These are phyloP conservation scores for Baronia brevicornis DNA, from an alignment of 2,888 invertebrate genomes.

Conservation along the genomic window DNA sequence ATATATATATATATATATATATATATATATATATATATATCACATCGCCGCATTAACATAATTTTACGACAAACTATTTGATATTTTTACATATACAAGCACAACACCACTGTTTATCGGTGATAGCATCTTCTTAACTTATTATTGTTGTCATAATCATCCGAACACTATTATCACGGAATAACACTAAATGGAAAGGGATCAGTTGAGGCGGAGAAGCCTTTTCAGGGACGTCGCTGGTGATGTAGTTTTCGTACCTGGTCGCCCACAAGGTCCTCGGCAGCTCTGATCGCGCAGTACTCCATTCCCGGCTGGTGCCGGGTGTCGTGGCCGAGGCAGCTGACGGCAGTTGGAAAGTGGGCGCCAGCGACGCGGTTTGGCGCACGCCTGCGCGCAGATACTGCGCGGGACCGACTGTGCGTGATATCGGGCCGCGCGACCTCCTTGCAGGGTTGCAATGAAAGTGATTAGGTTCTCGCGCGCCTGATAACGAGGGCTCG, in stretches of 20 bases:
- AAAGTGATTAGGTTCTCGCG: conserved; percentile 67
- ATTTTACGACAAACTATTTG: too few relatives aligned
- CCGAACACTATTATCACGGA: too few relatives aligned
- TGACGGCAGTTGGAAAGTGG: conserved; percentile 14
- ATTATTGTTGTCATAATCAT: too few relatives aligned
- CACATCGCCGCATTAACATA: too few relatives aligned
- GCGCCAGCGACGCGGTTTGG: conserved; percentile 20
- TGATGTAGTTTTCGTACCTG: conserved; percentile 48
- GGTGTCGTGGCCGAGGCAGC: conserved; percentile 19
- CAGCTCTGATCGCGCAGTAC: conserved; percentile 63
- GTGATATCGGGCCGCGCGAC: conserved; percentile 48
- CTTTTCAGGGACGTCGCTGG: conserved; percentile 14
- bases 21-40: too few relatives aligned
- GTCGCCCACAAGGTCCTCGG: conserved; percentile 71
- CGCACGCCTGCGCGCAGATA: conserved; percentile 34
- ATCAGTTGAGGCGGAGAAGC: conserved; percentile 8
- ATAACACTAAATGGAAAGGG: too few relatives aligned
- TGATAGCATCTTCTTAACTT: too few relatives aligned
- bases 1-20: too few relatives aligned
- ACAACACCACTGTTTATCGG: too few relatives aligned
- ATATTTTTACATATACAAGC: too few relatives aligned
- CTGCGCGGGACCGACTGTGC: conserved; percentile 33
- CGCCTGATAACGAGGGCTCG: conserved; percentile 65
- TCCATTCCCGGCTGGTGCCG: conserved; percentile 60
- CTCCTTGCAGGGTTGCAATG: conserved; percentile 66